Evolutionary conservation across 1,140 invertebrate genomes (phyloP).

Genomic region (Rhagoletis zephyria): DNA sequence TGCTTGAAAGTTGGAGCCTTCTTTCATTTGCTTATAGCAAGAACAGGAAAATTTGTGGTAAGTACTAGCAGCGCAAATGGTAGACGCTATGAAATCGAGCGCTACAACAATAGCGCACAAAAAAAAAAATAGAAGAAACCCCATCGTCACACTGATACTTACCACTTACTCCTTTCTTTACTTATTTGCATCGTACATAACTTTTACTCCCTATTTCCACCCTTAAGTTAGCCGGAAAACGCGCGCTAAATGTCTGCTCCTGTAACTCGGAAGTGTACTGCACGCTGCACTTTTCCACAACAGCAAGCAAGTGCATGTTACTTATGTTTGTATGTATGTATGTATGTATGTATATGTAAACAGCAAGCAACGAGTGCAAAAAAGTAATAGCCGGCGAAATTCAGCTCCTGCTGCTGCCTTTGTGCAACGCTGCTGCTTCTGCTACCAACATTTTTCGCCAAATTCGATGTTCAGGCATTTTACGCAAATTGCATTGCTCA

Average conservation of each 20-base stretch:
- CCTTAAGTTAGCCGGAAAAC: neutral
- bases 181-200: neutral
- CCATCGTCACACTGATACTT: neutral
- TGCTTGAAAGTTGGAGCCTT: constrained; percentile 14
- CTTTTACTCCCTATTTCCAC: neutral
- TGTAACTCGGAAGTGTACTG: neutral
- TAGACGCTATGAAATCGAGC: neutral
- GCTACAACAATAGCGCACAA: neutral
- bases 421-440: too few species aligned
- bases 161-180: neutral
- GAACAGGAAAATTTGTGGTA: neutral
- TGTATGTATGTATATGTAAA: too few species aligned
- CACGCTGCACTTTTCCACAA: neutral
- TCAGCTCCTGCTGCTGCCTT: neutral
- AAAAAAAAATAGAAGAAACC: neutral
- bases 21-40: neutral
- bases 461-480: constrained; percentile 1
- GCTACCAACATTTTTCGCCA: neutral
- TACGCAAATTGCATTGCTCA: constrained; percentile 26
- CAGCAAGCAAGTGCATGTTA: neutral
- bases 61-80: constrained; percentile 13
- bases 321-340: too few species aligned
- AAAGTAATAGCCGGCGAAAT: neutral
- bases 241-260: neutral
- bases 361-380: neutral